Evolutionary conservation across 2,113 vertebrate genomes (phyloP).

Genomic region (Climacteris rufus): DNA sequence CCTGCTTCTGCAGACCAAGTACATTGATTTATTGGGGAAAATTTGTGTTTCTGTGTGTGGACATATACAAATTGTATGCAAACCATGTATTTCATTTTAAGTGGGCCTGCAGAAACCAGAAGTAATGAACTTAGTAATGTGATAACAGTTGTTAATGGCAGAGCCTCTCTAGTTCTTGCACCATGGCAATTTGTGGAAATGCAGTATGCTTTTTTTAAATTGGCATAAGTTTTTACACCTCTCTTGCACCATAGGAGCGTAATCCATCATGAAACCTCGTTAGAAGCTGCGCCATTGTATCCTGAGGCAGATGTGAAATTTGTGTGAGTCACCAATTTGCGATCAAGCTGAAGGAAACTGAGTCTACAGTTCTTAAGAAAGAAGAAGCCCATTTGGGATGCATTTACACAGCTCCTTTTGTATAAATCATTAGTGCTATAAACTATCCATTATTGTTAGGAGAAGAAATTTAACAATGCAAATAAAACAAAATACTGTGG

Average conservation of each 20-base stretch:
- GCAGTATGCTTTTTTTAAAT: not conserved
- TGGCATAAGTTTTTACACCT: not conserved
- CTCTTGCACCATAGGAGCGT: not conserved
- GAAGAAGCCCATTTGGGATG: not conserved
- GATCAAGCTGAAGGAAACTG: slow-evolving; percentile 33
- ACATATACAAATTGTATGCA: not conserved
- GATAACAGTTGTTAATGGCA: not conserved
- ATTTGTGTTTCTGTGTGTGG: not conserved
- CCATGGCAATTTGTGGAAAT: not conserved
- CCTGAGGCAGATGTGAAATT: slow-evolving; percentile 32
- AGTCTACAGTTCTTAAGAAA: slow-evolving; percentile 15
- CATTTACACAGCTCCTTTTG: slow-evolving; percentile 35
- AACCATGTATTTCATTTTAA: not conserved
- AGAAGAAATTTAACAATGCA: slow-evolving; percentile 56
- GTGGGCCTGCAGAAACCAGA: not conserved
- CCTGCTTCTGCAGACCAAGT: not conserved
- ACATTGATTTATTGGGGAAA: not conserved
- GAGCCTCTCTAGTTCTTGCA: not conserved
- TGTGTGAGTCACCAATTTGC: slow-evolving; percentile 29
- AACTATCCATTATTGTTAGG: slow-evolving; percentile 45
- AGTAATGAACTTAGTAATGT: not conserved
- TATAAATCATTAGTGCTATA: slow-evolving; percentile 49
- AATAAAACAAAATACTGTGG: slow-evolving; percentile 57
- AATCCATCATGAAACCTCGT: not conserved
- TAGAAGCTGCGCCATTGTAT: slow-evolving; percentile 6